Evolutionary conservation across 2,888 invertebrate genomes (phyloP).

Genomic region (Tolmerus cingulatus): DNA sequence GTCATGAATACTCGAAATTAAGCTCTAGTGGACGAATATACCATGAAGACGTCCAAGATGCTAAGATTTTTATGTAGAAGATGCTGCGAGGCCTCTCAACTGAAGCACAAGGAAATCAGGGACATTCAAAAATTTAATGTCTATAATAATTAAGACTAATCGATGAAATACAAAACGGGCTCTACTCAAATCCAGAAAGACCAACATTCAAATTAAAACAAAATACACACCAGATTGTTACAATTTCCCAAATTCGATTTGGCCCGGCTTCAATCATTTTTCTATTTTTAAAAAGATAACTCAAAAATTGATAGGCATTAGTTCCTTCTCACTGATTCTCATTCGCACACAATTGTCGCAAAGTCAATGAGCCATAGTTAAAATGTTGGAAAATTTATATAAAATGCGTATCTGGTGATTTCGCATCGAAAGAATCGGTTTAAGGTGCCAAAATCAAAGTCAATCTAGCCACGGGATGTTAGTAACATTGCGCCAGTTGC

Average conservation of each 20-base stretch:
- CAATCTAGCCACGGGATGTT: background rate
- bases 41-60: background rate
- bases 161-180: background rate
- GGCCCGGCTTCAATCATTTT: background rate
- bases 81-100: background rate
- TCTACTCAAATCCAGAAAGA: background rate
- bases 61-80: background rate
- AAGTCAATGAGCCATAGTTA: constrained; percentile 9
- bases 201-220: background rate
- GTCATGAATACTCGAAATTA: background rate
- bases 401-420: background rate
- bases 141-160: background rate
- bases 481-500: background rate
- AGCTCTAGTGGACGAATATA: background rate
- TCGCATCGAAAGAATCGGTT: background rate
- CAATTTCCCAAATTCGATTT: background rate
- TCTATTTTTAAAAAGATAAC: constrained; percentile 14
- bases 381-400: background rate
- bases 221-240: background rate
- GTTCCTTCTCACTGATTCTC: constrained; percentile 1
- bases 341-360: constrained; percentile 31
- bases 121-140: background rate
- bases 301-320: constrained; percentile 10
- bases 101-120: background rate
- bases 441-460: background rate